phyloP scores from a whole-genome alignment of 2,888 invertebrate species.

The Zygaena filipendulae region DNA sequence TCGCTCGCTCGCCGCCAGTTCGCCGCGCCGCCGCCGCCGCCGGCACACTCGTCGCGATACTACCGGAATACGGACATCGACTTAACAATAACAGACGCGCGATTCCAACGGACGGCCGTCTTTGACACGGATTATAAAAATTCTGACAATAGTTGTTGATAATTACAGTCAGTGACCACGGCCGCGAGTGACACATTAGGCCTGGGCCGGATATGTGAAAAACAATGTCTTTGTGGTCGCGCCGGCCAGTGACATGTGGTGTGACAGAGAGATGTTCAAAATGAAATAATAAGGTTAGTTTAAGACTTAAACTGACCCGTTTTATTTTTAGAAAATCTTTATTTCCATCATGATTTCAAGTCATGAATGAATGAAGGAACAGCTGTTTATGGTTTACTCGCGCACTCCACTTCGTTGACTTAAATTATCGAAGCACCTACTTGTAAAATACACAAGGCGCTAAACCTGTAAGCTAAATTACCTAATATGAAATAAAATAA shows the following conservation, averaged over 20 bases:
- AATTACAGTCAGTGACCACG: background rate
- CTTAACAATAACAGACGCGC: constrained; percentile 35
- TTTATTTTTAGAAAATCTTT: no score
- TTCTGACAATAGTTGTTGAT: no score
- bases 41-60: background rate
- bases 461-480: no score
- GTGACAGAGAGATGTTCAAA: constrained; percentile 35
- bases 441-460: no score
- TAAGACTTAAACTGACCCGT: constrained; percentile 13
- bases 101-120: constrained; percentile 22
- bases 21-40: constrained; percentile 4
- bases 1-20: constrained; percentile 19
- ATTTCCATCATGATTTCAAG: no score
- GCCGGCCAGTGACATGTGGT: constrained; percentile 40
- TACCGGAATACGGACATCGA: background rate
- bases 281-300: constrained; percentile 63
- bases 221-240: constrained; percentile 31
- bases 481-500: no score
- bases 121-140: no score
- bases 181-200: background rate
- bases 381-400: no score
- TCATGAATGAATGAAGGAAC: no score
- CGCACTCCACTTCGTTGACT: no score
- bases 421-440: no score
- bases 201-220: constrained; percentile 36